Evolutionary conservation across 2,888 invertebrate genomes (phyloP).

Genomic region (Galeruca laticollis): DNA sequence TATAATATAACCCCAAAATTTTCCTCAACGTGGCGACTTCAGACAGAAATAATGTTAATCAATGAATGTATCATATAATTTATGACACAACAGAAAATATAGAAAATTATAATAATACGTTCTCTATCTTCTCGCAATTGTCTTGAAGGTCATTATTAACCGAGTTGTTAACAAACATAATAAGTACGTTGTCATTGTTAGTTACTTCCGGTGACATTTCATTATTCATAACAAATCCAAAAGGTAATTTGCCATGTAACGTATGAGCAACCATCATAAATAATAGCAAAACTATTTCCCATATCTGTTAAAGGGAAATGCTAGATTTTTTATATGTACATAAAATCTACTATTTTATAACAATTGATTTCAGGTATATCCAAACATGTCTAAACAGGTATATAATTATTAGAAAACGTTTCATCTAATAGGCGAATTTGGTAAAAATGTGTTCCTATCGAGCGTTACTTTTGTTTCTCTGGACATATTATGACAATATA

Average conservation of each 20-base stretch:
- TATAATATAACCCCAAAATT: too few species aligned
- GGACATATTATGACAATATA: too few species aligned
- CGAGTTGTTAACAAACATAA: slow-evolving; percentile 3
- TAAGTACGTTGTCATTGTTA: slow-evolving; percentile 3
- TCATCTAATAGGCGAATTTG: too few species aligned
- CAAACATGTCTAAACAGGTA: too few species aligned
- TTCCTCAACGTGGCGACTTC: too few species aligned
- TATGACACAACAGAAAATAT: neutral
- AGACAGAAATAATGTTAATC: too few species aligned
- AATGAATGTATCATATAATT: neutral
- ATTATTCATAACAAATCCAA: neutral
- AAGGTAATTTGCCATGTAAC: neutral
- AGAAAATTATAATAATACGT: neutral
- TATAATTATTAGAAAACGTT: too few species aligned
- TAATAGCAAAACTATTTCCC: neutral
- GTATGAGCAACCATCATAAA: neutral
- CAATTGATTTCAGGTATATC: too few species aligned
- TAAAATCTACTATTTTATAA: too few species aligned
- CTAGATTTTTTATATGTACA: too few species aligned
- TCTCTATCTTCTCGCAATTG: neutral
- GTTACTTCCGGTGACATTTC: neutral
- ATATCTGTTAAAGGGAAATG: neutral
- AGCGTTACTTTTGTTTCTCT: too few species aligned
- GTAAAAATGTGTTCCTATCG: too few species aligned
- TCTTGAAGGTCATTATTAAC: neutral